Evolutionary conservation across 2,797 vertebrate genomes (phyloP).

Genomic region (Moxostoma hubbsi): DNA sequence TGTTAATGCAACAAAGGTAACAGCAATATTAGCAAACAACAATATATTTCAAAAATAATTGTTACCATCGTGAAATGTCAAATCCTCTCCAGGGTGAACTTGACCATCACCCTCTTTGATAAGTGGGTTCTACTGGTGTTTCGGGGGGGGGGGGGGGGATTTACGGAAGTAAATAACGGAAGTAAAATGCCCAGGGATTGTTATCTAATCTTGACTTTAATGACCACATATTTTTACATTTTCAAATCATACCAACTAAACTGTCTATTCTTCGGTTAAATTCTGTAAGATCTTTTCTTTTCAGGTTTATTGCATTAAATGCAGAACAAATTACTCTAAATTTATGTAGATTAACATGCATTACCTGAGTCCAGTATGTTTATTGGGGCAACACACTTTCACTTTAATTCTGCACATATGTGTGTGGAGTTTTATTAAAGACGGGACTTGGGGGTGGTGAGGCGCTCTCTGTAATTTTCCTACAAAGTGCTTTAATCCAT

Average conservation of each 20-base stretch:
- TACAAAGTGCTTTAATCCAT: conserved; percentile 99
- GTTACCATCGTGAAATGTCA: neutral
- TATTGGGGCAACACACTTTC: conserved; percentile 35
- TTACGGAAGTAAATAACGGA: no score
- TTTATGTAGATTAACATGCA: conserved; percentile 47
- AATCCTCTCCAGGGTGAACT: neutral
- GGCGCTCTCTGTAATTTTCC: conserved; percentile 98
- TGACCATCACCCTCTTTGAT: neutral
- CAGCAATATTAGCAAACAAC: neutral
- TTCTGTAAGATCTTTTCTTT: conserved; percentile 6
- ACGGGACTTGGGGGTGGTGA: conserved; percentile 94
- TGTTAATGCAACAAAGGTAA: neutral
- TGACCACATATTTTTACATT: neutral
- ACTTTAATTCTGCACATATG: conserved; percentile 14
- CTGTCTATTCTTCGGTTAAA: conserved; percentile 4
- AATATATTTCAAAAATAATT: neutral
- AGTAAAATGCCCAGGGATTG: neutral
- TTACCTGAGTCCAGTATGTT: conserved; percentile 46
- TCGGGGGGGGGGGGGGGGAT: no score
- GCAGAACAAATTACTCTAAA: conserved; percentile 42
- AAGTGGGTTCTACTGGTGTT: no score
- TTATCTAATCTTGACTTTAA: neutral
- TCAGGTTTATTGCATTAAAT: conserved; percentile 48
- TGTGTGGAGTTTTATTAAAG: conserved; percentile 93
- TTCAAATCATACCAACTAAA: conserved; percentile 3